Evolutionary conservation across 2,888 invertebrate species (phyloP).

Genomic region (Caenorhabditis japonica): DNA sequence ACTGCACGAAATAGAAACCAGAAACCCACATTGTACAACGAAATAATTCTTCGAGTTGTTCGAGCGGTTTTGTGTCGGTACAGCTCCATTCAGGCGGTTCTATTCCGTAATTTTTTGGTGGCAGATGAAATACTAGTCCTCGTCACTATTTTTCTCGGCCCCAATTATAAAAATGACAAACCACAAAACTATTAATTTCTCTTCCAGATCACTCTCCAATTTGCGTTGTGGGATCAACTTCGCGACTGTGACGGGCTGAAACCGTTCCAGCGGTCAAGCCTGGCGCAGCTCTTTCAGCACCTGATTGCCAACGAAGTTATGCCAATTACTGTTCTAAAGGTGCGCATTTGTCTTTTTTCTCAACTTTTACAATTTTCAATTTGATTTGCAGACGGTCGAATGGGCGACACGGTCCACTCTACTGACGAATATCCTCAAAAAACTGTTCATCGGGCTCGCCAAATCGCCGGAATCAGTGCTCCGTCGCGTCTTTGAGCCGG

Average conservation of each 20-base stretch:
- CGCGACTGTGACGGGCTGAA: slow-evolving; percentile 84
- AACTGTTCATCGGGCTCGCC: slow-evolving; percentile 51
- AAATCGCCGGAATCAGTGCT: slow-evolving; percentile 47
- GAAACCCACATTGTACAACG: no score
- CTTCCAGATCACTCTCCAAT: slow-evolving; percentile 87
- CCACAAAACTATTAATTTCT: no score
- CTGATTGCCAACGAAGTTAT: slow-evolving; percentile 57
- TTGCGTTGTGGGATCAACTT: slow-evolving; percentile 91
- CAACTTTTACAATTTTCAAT: not conserved
- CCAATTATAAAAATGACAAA: no score
- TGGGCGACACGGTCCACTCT: slow-evolving; percentile 54
- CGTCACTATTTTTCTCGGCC: no score
- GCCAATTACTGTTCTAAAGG: slow-evolving; percentile 63
- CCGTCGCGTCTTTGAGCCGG: slow-evolving; percentile 42
- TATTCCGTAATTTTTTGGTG: no score
- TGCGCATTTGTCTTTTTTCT: slow-evolving; percentile 11
- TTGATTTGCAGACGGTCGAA: slow-evolving; percentile 55
- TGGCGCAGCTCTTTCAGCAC: slow-evolving; percentile 51
- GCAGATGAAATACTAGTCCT: no score
- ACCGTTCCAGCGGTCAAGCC: slow-evolving; percentile 73
- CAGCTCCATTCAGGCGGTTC: no score
- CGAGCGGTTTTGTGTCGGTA: no score
- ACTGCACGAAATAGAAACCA: no score
- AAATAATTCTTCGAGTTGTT: no score
- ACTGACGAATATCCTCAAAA: slow-evolving; percentile 46